Percentiles rank a stretch among this genome's conserved stretches.
Evolutionary conservation across 2,797 vertebrate species (phyloP).

Genomic region (Hypotaenidia okinawae): DNA sequence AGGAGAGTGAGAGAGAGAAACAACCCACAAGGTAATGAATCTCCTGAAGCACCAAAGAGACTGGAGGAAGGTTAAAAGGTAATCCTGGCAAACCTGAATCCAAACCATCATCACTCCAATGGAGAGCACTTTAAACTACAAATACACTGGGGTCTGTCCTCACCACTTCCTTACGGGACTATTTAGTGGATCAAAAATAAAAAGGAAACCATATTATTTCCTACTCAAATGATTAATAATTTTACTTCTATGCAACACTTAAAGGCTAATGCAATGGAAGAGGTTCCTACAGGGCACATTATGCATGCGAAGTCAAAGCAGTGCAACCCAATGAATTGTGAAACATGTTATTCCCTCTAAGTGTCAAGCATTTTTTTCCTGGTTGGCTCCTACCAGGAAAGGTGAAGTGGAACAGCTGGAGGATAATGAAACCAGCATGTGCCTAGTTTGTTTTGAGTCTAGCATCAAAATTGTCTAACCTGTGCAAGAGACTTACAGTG

Average conservation of each 20-base stretch:
- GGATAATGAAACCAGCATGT: slow-evolving; percentile 74
- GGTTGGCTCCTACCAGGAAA: slow-evolving; percentile 64
- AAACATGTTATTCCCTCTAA: slow-evolving; percentile 59
- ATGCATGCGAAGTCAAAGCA: slow-evolving; percentile 32
- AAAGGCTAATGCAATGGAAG: slow-evolving; percentile 18
- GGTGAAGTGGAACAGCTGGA: slow-evolving; percentile 72
- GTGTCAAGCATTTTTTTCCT: slow-evolving; percentile 56
- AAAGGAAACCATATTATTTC: background rate
- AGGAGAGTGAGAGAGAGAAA: background rate
- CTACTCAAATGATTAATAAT: background rate
- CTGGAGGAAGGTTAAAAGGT: background rate
- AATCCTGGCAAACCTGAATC: background rate
- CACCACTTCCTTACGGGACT: background rate
- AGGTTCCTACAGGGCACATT: slow-evolving; percentile 35
- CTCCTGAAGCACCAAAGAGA: background rate
- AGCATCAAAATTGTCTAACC: slow-evolving; percentile 66
- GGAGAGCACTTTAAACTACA: background rate
- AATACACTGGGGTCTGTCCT: background rate
- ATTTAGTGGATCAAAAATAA: background rate
- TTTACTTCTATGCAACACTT: background rate
- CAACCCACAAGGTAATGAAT: background rate
- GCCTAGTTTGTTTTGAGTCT: slow-evolving; percentile 65
- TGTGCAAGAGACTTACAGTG: slow-evolving; percentile 51
- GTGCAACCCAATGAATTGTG: slow-evolving; percentile 48
- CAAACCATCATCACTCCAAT: background rate